A percentile compares a stretch with the other conserved stretches of the same genome.
Evolutionary conservation across 53 echinoderm and acorn worm genomes (phyloP).

Genomic region (Echinometra lucunter): DNA sequence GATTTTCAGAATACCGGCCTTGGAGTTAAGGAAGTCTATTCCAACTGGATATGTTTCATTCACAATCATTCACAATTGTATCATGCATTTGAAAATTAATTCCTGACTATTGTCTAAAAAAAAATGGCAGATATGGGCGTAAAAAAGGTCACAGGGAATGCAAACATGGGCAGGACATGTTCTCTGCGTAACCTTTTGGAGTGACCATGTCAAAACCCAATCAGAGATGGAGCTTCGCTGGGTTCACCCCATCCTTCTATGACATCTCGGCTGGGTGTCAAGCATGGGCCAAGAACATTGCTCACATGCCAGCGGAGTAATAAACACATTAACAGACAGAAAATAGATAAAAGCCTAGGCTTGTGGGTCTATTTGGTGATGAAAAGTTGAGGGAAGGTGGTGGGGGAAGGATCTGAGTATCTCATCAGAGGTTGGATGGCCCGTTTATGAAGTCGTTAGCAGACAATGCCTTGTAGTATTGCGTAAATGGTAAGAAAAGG

Average conservation of each 20-base stretch:
- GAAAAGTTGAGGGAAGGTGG: conserved; percentile 1
- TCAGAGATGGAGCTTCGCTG: background rate
- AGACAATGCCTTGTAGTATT: background rate
- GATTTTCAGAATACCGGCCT: no score
- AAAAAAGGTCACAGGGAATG: background rate
- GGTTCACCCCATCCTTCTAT: background rate
- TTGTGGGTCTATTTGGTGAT: background rate
- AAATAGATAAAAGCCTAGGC: conserved; percentile 21
- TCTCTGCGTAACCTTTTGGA: background rate
- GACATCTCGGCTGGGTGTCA: conserved; percentile 6
- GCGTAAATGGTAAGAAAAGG: background rate
- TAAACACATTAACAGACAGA: conserved; percentile 57
- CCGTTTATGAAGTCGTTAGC: background rate
- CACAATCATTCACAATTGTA: no score
- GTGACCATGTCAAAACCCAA: background rate
- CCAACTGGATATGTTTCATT: no score
- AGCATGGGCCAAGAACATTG: conserved; percentile 15
- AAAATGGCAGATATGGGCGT: no score
- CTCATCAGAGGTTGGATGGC: background rate
- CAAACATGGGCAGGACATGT: background rate
- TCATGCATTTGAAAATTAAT: no score
- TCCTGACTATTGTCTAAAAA: no score
- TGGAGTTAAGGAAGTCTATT: no score
- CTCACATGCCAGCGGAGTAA: conserved; percentile 41
- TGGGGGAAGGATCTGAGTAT: background rate